These are phyloP conservation scores for Parnassius smintheus DNA, from an alignment of 2,888 invertebrate genomes.

Conservation along the genomic window DNA sequence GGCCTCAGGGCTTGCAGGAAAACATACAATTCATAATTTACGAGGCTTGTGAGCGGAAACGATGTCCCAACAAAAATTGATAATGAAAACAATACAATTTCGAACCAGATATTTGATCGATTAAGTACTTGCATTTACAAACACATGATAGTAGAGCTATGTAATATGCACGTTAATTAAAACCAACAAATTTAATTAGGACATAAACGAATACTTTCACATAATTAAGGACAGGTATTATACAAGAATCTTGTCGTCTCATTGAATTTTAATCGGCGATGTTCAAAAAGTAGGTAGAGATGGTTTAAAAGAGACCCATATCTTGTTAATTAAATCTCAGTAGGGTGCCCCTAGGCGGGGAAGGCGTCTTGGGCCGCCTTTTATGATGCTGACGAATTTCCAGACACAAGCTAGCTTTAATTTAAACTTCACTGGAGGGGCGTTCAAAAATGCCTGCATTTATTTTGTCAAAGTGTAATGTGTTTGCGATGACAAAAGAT, in stretches of 20 bases:
- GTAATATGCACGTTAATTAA: no score
- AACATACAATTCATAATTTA: constrained; percentile 76
- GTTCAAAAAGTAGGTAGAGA: constrained; percentile 72
- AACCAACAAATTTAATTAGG: no score
- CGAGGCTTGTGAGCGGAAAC: constrained; percentile 69
- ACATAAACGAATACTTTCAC: constrained; percentile 7
- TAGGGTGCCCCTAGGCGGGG: constrained; percentile 63
- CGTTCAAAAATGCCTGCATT: constrained; percentile 54
- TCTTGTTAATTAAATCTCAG: constrained; percentile 81
- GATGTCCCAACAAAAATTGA: constrained; percentile 69
- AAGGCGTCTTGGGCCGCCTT: constrained; percentile 56
- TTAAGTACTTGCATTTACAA: constrained; percentile 43
- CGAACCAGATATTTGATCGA: constrained; percentile 69
- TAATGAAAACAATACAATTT: constrained; percentile 71
- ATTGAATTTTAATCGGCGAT: constrained; percentile 75
- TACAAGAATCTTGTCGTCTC: constrained; percentile 58
- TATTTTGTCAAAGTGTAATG: constrained; percentile 50
- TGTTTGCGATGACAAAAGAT: constrained; percentile 47
- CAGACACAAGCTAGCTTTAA: constrained; percentile 68
- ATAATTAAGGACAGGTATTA: constrained; percentile 43
- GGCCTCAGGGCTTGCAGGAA: constrained; percentile 66
- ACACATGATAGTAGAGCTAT: neutral
- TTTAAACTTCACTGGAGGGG: constrained; percentile 70
- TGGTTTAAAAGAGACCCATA: constrained; percentile 77
- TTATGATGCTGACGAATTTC: constrained; percentile 71